A percentile compares a stretch with the other conserved stretches of the same genome.
Conservation (phyloP, 1,140 invertebrate genomes). For the Proales similis region DNA sequence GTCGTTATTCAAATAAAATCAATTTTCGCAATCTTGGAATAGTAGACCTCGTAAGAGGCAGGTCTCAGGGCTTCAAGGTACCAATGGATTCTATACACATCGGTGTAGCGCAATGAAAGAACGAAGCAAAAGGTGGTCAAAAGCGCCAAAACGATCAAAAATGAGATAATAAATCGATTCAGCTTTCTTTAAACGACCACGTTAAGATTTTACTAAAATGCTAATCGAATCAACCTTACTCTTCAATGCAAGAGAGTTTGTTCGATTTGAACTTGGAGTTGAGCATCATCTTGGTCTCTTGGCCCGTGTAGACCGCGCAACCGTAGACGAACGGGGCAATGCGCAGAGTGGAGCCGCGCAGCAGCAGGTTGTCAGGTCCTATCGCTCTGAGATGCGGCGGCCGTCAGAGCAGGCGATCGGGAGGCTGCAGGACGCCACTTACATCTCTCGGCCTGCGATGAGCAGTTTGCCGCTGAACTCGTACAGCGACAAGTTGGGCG, state of each 20-base stretch:
- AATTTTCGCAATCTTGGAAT: too few species aligned
- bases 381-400: slow-evolving; percentile 45
- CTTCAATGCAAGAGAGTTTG: slow-evolving; percentile 25
- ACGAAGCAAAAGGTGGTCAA: slow-evolving; percentile 94
- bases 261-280: slow-evolving; percentile 22
- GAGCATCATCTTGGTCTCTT: slow-evolving; percentile 66
- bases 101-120: slow-evolving; percentile 87
- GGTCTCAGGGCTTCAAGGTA: slow-evolving; percentile 79
- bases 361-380: slow-evolving; percentile 65
- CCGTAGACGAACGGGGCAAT: slow-evolving; percentile 68
- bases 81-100: slow-evolving; percentile 98
- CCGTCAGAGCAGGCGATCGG: too few species aligned
- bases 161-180: slow-evolving; percentile 27
- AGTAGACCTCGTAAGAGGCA: background rate
- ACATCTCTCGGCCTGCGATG: slow-evolving; percentile 41
- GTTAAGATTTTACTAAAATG: background rate
- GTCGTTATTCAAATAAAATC: too few species aligned
- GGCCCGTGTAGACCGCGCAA: slow-evolving; percentile 73
- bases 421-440: too few species aligned
- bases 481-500: slow-evolving; percentile 64
- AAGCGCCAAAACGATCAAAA: slow-evolving; percentile 68
- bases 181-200: slow-evolving; percentile 5
- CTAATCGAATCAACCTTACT: slow-evolving; percentile 9
- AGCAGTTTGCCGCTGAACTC: slow-evolving; percentile 64
- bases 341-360: slow-evolving; percentile 69